Conservation (phyloP, 2,113 vertebrate species). For the Callithrix jacchus region DNA sequence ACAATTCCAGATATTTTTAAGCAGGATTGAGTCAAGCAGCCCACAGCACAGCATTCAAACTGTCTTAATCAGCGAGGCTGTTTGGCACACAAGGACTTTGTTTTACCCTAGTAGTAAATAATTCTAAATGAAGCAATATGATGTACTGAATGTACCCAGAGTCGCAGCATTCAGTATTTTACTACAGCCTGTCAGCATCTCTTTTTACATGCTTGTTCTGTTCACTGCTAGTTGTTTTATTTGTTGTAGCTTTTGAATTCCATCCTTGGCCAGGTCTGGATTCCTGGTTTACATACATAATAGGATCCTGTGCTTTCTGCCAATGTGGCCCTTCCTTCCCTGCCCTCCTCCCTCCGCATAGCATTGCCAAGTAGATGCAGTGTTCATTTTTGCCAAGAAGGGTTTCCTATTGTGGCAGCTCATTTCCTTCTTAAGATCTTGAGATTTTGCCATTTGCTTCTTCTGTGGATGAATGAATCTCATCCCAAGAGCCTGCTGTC, state of each 20-base stretch:
- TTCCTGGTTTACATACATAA: not conserved
- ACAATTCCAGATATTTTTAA: conserved; percentile 80
- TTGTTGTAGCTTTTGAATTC: not conserved
- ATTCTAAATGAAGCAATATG: conserved; percentile 62
- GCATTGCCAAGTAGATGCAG: not conserved
- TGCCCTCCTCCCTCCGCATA: not conserved
- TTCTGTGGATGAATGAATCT: not conserved
- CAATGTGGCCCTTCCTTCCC: not conserved
- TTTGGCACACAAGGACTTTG: conserved; percentile 46
- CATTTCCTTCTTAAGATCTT: not conserved
- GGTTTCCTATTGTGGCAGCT: not conserved
- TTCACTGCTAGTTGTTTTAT: not conserved
- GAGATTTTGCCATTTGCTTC: not conserved
- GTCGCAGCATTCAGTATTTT: not conserved
- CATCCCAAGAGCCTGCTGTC: not conserved
- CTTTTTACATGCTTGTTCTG: not conserved
- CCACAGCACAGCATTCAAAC: conserved; percentile 55
- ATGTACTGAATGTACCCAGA: not conserved
- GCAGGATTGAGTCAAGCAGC: conserved; percentile 76
- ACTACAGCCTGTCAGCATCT: not conserved
- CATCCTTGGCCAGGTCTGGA: not conserved
- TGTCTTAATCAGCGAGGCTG: conserved; percentile 52
- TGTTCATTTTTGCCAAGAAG: not conserved
- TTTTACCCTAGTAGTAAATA: conserved; percentile 49
- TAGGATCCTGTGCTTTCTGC: not conserved